A percentile compares a stretch with the other conserved stretches of the same genome.
Evolutionary conservation across 2,113 vertebrate genomes (phyloP).

Genomic region (Solea solea): DNA sequence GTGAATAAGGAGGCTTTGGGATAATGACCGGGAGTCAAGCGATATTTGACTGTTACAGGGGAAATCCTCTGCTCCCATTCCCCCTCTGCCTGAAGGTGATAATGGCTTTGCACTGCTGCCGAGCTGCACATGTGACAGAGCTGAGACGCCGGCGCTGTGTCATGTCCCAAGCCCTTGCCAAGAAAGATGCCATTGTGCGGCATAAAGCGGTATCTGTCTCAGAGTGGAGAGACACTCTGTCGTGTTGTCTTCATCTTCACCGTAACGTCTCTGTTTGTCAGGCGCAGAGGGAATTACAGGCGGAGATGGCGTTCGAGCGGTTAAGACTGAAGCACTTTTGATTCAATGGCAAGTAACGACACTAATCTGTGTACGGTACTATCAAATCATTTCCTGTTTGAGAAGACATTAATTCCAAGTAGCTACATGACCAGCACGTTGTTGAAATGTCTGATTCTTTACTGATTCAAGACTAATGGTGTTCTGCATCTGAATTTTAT

Average conservation of each 20-base stretch:
- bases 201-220: constrained; percentile 28
- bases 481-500: too few relatives aligned
- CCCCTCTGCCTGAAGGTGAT: constrained; percentile 62
- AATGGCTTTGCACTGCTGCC: constrained; percentile 55
- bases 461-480: too few relatives aligned
- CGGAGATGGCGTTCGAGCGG: too few relatives aligned
- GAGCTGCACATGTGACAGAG: constrained; percentile 27
- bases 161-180: constrained; percentile 24
- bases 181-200: constrained; percentile 25
- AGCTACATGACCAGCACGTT: too few relatives aligned
- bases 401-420: too few relatives aligned
- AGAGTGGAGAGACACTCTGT: constrained; percentile 2
- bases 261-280: constrained; percentile 9
- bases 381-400: too few relatives aligned
- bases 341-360: too few relatives aligned
- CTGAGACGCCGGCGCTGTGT: constrained; percentile 35
- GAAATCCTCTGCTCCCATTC: constrained; percentile 59
- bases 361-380: too few relatives aligned
- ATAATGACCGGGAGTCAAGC: constrained; percentile 67
- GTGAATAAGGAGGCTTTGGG: constrained; percentile 64
- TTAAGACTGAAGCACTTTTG: too few relatives aligned
- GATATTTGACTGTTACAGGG: constrained; percentile 65
- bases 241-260: constrained; percentile 11
- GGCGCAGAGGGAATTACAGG: neutral
- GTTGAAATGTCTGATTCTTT: too few relatives aligned